Base-by-base conservation (phyloP, 2,113 vertebrate genomes). In the Cyphomyrus discorhynchus region DNA sequence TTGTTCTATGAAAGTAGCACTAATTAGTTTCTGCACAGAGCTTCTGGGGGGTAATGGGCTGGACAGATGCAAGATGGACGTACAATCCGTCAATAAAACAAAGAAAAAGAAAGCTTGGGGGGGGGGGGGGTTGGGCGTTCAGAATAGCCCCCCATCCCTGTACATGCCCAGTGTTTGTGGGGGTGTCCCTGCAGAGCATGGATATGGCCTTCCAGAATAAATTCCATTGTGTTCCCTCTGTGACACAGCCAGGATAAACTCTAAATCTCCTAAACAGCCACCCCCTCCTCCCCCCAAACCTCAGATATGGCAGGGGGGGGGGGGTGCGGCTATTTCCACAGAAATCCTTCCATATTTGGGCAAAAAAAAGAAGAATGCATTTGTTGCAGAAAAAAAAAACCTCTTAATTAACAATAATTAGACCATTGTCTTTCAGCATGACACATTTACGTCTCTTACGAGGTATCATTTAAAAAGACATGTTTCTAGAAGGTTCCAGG, bases 1-100 rank as follows among this genome's bases (percentile, higher is more conserved):
- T 87, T 87, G 31, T 53, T 87, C 85, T 87, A 53, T 87, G 85
- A 87, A 87, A 53, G 85, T 56, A n/a, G 35, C 35, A 47, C 47
- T 87, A 87, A 87, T 87, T 52, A 87, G 85, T 87, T 35, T 53
- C 85, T 56, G 27, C 31, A 50, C 31, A 21, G 50, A 53, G 85
- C 11, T 13, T n/a, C n/a, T 50, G n/a, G 27, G 50, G 82, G 50
- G 50, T 19, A 87, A 87, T 35, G 27, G 31, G 50, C 74, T 84
- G 82, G 82, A 84, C 82, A 84, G 39, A 45, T 15, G 39, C 45
- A 84, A 84, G 82, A 84, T 84, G 39, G 45, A 87, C 85, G 2
- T n/a, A 87, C 27, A 9, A 53, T 52, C 49, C 11, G 27, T 56
- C 85, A 31, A n/a, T 53, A 53, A 87, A 35, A 31, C 15, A 39